Conservation (phyloP, 2,888 invertebrate genomes). For the Amblyjoppa fuscipennis region DNA sequence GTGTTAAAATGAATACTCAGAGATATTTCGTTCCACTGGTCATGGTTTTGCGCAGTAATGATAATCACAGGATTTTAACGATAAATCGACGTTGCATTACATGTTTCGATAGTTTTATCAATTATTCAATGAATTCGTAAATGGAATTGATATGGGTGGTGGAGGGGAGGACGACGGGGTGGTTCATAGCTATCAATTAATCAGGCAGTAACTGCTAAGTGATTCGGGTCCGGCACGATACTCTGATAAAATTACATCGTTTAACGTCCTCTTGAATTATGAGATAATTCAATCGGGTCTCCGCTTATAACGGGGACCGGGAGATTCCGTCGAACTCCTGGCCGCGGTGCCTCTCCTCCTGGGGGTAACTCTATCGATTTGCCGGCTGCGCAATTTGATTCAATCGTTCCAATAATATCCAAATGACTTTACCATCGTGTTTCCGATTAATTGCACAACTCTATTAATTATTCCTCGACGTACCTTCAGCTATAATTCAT, state of each 20-base stretch:
- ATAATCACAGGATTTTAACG: neutral
- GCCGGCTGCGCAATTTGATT: slow-evolving; percentile 56
- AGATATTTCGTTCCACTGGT: slow-evolving; percentile 10
- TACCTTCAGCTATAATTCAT: slow-evolving; percentile 57
- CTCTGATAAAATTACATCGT: slow-evolving; percentile 68
- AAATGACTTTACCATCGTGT: slow-evolving; percentile 63
- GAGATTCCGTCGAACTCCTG: slow-evolving; percentile 68
- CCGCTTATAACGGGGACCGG: slow-evolving; percentile 63
- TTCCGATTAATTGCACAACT: slow-evolving; percentile 66
- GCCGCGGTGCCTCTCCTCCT: slow-evolving; percentile 49
- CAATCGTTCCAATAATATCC: slow-evolving; percentile 68
- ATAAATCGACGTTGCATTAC: neutral
- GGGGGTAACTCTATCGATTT: slow-evolving; percentile 66
- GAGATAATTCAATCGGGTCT: slow-evolving; percentile 69
- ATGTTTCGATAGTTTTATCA: slow-evolving; percentile 29
- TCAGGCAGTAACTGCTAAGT: slow-evolving; percentile 62
- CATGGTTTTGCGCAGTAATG: neutral
- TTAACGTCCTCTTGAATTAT: slow-evolving; percentile 68
- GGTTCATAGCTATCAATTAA: slow-evolving; percentile 50
- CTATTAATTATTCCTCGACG: slow-evolving; percentile 57
- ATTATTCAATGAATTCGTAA: slow-evolving; percentile 49
- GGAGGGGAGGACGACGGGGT: neutral
- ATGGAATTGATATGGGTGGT: slow-evolving; percentile 21
- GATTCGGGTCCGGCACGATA: slow-evolving; percentile 55
- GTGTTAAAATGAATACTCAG: neutral